Conservation (phyloP, 2,797 vertebrate genomes). For the Lacerta bilineata region DNA sequence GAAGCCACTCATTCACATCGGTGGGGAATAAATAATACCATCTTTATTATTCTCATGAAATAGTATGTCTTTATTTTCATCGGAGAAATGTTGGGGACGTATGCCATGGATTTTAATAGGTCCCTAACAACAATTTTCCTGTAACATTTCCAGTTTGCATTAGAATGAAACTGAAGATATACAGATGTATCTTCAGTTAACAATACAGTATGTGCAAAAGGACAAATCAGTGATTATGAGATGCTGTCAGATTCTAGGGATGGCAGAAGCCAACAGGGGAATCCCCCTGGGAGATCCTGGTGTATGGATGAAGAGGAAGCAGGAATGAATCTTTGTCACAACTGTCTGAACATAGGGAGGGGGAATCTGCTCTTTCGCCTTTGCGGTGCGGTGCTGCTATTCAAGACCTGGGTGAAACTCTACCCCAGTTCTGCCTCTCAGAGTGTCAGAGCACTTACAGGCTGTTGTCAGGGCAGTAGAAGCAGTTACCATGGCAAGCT, state of each 20-base stretch:
- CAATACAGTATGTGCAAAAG: background rate
- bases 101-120: no score
- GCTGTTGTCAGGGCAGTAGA: background rate
- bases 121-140: no score
- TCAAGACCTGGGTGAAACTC: background rate
- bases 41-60: no score
- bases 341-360: background rate
- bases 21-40: background rate
- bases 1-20: no score
- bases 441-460: fast-evolving
- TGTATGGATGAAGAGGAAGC: background rate
- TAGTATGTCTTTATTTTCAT: no score
- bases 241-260: background rate
- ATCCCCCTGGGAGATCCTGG: background rate
- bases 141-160: background rate
- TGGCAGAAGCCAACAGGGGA: no score
- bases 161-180: no score
- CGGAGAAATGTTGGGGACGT: background rate
- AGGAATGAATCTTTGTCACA: no score
- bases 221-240: fast-evolving
- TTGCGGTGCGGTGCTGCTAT: background rate
- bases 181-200: no score
- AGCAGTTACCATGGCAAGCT: constrained; percentile 21
- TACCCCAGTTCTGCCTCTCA: background rate
- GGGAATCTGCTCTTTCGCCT: background rate